Base-by-base conservation (phyloP, 2,113 vertebrate genomes). In the Menidia beryllina region DNA sequence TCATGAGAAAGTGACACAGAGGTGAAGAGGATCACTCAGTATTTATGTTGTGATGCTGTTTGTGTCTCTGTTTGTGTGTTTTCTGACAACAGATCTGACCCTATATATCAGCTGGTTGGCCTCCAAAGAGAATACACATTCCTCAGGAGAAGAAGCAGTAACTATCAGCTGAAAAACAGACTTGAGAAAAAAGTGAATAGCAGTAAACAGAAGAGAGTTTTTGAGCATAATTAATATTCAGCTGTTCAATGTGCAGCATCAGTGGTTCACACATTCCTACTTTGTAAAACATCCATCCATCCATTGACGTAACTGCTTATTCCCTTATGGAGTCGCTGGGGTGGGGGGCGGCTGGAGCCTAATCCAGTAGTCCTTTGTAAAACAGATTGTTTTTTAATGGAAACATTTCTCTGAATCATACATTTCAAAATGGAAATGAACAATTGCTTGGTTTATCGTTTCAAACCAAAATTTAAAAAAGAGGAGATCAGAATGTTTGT, bases 1-100 rank as follows among this genome's bases (percentile, higher is more conserved):
- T 86, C 89, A 56, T 92, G 91, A 90, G 91, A 92, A 90, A 70
- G 60, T 60, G 56, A 8, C 73, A 58, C 20, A 47, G 43, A 61
- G 64, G 61, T 64, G 50, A 74, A 63, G 48, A 20, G 3, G 78
- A 81, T 75, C 54, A 73, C 55, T 12, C 20, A 3, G 51, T 81
- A 49, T 69, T 83, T 81, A 53, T 69, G 54, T 71, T 70, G 53
- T 64, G 74, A 76, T 55, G 68, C 21, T 72, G 52, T 17, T 0
- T 63, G 57, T 76, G 76, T 62, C 36, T 63, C 56, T 48, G 41
- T 63, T 34, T 54, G 54, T 65, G 64, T 69, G 6, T 76, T 61
- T 77, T 72, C 70, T 77, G 69, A 82, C 13, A 20, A 87, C 52
- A 48, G 54, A 69, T 68, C 54, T 82, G 79, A 85, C 52, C n/a